Conservation (phyloP, 2,113 vertebrate genomes). For the Phalacrocorax aristotelis region DNA sequence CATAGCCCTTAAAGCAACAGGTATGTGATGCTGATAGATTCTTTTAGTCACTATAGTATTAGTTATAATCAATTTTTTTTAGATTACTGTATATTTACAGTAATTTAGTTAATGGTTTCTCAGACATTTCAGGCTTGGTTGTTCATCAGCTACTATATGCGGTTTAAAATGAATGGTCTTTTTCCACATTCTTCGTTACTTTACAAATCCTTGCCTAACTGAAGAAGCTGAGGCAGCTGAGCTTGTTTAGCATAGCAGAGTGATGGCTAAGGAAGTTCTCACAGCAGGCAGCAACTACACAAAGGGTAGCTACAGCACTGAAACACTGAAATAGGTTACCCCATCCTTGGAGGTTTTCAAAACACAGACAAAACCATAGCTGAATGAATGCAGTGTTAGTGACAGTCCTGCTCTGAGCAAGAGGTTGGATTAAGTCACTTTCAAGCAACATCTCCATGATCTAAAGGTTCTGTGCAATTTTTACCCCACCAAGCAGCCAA, state of each 20-base stretch:
- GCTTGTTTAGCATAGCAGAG: not conserved
- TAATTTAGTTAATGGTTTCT: not conserved
- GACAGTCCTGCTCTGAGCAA: not conserved
- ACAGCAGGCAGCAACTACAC: not conserved
- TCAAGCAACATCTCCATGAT: not conserved
- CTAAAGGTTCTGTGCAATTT: not conserved
- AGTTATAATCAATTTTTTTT: not conserved
- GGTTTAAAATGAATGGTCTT: not conserved
- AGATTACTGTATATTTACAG: not conserved
- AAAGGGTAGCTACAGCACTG: not conserved
- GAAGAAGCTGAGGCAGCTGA: not conserved
- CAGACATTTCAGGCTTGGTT: not conserved
- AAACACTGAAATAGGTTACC: not conserved
- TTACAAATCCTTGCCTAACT: not conserved
- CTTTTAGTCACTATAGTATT: not conserved
- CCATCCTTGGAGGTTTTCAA: not conserved
- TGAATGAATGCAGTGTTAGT: not conserved
- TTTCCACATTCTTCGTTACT: not conserved
- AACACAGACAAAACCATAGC: not conserved
- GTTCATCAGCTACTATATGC: not conserved
- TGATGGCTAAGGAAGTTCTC: not conserved
- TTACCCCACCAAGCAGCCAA: not conserved
- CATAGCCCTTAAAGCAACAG: not conserved
- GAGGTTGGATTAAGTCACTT: not conserved
- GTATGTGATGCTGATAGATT: not conserved